These are phyloP conservation scores for Drosophila sucinea DNA, from an alignment of 1,140 invertebrate genomes.

Conservation along the genomic window DNA sequence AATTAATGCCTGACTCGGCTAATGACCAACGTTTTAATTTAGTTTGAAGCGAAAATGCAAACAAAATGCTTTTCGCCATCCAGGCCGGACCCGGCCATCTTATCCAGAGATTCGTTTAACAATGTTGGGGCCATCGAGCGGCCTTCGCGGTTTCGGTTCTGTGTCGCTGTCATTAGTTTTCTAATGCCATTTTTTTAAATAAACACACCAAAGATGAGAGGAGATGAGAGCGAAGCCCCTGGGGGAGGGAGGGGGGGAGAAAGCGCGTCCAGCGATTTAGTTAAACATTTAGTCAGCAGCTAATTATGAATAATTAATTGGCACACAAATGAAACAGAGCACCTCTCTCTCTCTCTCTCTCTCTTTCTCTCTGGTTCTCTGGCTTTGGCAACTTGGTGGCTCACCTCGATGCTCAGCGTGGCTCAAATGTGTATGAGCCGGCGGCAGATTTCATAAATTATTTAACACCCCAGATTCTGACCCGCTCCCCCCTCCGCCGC, in stretches of 20 bases:
- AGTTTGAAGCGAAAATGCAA: conserved; percentile 39
- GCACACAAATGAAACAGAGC: conserved; percentile 30
- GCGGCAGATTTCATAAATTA: conserved; percentile 58
- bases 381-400: conserved; percentile 6
- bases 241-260: conserved; percentile 3
- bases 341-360: background rate
- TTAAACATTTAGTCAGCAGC: conserved; percentile 68
- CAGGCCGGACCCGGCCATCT: background rate
- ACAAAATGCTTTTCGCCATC: conserved; percentile 14
- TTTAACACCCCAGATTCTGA: conserved; percentile 50
- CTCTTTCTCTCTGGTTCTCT: background rate
- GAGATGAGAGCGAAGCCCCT: background rate
- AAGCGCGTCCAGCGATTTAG: conserved; percentile 60
- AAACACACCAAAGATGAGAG: conserved; percentile 24
- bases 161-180: conserved; percentile 32
- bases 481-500: background rate
- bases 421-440: conserved; percentile 46
- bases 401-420: conserved; percentile 40
- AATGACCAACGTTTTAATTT: conserved; percentile 59
- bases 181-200: conserved; percentile 48
- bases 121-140: background rate
- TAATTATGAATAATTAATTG: conserved; percentile 77
- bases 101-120: conserved; percentile 12
- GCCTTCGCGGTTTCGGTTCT: background rate
- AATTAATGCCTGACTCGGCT: conserved; percentile 49